Percentiles rank a stretch among this genome's conserved stretches.
Evolutionary conservation across 1,140 invertebrate genomes (phyloP).

Genomic region (Scaptomyza hsui): DNA sequence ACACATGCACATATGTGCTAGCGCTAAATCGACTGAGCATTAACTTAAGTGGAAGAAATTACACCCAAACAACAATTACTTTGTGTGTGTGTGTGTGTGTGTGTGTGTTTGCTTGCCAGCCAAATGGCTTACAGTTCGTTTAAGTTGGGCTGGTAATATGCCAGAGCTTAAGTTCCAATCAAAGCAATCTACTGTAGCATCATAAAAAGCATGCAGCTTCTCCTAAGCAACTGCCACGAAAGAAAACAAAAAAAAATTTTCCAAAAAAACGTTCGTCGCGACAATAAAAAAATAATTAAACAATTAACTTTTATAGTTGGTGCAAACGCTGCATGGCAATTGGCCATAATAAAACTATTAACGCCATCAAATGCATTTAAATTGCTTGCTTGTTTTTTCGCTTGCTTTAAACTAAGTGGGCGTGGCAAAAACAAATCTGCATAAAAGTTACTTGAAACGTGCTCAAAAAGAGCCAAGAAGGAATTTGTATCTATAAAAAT

Average conservation of each 20-base stretch:
- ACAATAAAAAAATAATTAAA: slow-evolving; percentile 75
- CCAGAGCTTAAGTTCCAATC: slow-evolving; percentile 77
- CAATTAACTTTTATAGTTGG: slow-evolving; percentile 63
- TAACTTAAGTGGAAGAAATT: slow-evolving; percentile 82
- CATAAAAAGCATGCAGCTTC: slow-evolving; percentile 60
- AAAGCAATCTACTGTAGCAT: slow-evolving; percentile 79
- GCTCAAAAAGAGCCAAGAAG: neutral
- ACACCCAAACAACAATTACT: slow-evolving; percentile 60
- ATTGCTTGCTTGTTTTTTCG: slow-evolving; percentile 51
- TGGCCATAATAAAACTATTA: slow-evolving; percentile 75
- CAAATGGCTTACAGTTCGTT: slow-evolving; percentile 77
- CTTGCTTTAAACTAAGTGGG: slow-evolving; percentile 39
- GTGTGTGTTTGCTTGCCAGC: slow-evolving; percentile 4
- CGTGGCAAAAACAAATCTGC: slow-evolving; percentile 17
- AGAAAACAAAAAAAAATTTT: neutral
- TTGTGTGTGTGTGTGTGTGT: slow-evolving; percentile 6
- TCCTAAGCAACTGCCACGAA: slow-evolving; percentile 7
- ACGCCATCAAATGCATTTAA: slow-evolving; percentile 73
- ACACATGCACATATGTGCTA: slow-evolving; percentile 38
- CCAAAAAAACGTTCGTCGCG: slow-evolving; percentile 15
- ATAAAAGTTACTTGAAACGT: neutral
- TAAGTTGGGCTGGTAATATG: slow-evolving; percentile 67
- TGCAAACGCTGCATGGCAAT: slow-evolving; percentile 15
- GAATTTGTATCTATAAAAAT: neutral
- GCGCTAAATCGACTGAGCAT: slow-evolving; percentile 54